Percentiles rank a stretch among this genome's conserved stretches.
Evolutionary conservation across 2,113 vertebrate species (phyloP).

Genomic region (Amphilophus citrinellus): DNA sequence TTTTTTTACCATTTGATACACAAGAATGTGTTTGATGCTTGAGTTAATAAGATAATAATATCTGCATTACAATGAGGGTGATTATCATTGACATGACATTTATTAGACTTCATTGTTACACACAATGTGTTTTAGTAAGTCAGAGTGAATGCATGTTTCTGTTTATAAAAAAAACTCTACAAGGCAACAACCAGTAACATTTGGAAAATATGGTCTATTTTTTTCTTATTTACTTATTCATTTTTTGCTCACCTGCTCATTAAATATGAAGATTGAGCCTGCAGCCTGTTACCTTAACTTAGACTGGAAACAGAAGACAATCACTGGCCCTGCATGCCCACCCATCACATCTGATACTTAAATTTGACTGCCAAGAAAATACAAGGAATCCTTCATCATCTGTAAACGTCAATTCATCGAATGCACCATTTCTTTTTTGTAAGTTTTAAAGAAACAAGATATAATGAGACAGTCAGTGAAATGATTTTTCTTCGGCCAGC

Average conservation of each 20-base stretch:
- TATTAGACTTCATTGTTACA: background rate
- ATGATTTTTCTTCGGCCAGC: background rate
- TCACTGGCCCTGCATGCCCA: no score
- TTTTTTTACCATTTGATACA: constrained; percentile 1
- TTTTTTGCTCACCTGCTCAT: background rate
- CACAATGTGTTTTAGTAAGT: background rate
- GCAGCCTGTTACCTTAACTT: background rate
- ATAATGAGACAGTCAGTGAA: background rate
- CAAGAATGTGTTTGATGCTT: background rate
- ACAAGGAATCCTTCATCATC: background rate
- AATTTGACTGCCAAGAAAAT: background rate
- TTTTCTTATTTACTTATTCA: background rate
- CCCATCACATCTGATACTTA: background rate
- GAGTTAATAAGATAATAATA: background rate
- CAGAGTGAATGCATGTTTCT: background rate
- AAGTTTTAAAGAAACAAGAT: background rate
- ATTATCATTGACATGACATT: background rate
- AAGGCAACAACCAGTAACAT: background rate
- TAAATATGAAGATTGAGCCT: background rate
- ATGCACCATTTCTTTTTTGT: background rate
- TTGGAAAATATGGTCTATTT: background rate
- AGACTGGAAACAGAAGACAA: background rate
- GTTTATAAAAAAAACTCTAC: background rate
- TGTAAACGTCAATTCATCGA: constrained; percentile 2
- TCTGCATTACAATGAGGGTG: background rate